A percentile compares a stretch with the other conserved stretches of the same genome.
Evolutionary conservation across 2,888 invertebrate species (phyloP).

Genomic region (Melikaiella ostensackeni): DNA sequence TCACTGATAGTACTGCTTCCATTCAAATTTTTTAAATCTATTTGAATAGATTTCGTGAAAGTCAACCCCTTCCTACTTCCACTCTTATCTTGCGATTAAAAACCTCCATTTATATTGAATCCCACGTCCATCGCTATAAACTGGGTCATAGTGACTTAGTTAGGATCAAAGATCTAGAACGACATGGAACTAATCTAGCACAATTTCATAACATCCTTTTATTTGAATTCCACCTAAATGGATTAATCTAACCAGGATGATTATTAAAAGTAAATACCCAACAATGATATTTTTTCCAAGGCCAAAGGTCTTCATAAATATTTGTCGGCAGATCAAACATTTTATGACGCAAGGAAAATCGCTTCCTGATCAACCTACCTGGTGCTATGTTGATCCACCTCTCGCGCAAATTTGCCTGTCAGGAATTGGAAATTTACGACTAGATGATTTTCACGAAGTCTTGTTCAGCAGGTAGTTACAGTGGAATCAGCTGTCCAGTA

Average conservation of each 20-base stretch:
- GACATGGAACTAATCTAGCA: neutral
- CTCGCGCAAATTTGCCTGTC: slow-evolving; percentile 28
- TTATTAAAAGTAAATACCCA: neutral
- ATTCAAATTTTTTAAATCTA: no score
- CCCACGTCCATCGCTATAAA: neutral
- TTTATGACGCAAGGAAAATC: slow-evolving; percentile 26
- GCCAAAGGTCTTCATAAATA: neutral
- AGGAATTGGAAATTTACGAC: slow-evolving; percentile 39
- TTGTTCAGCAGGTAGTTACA: slow-evolving; percentile 18
- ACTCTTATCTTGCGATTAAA: neutral
- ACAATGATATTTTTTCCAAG: neutral
- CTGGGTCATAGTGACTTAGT: neutral
- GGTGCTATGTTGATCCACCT: slow-evolving; percentile 12
- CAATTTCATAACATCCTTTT: neutral
- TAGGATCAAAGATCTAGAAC: neutral
- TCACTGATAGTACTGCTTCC: no score
- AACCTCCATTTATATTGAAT: neutral
- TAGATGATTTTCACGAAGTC: slow-evolving; percentile 24
- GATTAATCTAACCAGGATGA: no score
- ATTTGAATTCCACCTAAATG: neutral
- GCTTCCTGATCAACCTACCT: slow-evolving; percentile 20
- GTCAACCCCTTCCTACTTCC: neutral
- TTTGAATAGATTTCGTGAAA: neutral
- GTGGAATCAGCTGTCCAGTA: slow-evolving; percentile 11
- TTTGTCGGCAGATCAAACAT: slow-evolving; percentile 5